Conservation (phyloP, 2,888 invertebrate species). For the Mimumesa dahlbomi region DNA sequence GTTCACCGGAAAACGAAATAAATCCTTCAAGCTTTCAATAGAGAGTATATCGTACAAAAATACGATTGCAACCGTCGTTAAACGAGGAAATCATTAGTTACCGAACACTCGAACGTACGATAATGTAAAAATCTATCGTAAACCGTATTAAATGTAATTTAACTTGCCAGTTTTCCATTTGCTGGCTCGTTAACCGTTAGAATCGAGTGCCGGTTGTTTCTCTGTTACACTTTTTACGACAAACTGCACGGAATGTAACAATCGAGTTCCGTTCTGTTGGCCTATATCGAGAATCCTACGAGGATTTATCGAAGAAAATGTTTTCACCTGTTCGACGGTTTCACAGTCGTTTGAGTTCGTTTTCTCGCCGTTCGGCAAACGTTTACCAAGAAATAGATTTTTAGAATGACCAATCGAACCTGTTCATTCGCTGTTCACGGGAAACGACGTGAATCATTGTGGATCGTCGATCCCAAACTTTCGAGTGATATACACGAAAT, state of each 20-base stretch:
- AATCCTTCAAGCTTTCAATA: too few relatives aligned
- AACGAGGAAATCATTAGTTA: too few relatives aligned
- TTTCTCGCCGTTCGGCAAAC: slow-evolving; percentile 4
- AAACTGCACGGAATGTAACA: slow-evolving; percentile 21
- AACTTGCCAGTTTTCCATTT: too few relatives aligned
- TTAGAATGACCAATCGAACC: background rate
- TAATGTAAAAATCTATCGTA: too few relatives aligned
- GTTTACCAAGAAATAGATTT: background rate
- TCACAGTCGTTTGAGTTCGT: slow-evolving; percentile 8
- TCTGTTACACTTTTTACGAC: slow-evolving; percentile 5
- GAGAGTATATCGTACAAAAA: too few relatives aligned
- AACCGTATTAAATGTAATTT: too few relatives aligned
- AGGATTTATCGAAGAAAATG: slow-evolving; percentile 38
- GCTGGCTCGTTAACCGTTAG: too few relatives aligned
- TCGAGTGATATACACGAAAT: too few relatives aligned
- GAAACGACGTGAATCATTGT: too few relatives aligned
- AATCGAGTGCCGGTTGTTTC: too few relatives aligned
- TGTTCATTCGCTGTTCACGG: background rate
- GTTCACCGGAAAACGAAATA: slow-evolving; percentile 1
- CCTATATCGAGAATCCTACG: slow-evolving; percentile 23
- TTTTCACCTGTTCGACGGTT: slow-evolving; percentile 16
- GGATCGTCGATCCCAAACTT: background rate
- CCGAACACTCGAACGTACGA: too few relatives aligned
- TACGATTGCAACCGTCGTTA: too few relatives aligned
- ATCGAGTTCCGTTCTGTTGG: slow-evolving; percentile 17